Conservation (phyloP, 2,113 vertebrate species). For the Notothenia rossii region DNA sequence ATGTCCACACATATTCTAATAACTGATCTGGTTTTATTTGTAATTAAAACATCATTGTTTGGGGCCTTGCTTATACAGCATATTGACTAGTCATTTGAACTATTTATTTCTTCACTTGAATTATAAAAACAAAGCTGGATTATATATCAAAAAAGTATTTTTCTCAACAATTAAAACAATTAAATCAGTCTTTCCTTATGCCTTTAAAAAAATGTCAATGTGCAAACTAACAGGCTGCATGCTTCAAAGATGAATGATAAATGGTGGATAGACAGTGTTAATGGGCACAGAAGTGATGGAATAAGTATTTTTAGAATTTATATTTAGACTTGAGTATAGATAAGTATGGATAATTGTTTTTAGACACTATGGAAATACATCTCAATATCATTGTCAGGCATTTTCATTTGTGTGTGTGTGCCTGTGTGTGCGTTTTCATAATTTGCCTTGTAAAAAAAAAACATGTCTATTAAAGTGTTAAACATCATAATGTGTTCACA, state of each 20-base stretch:
- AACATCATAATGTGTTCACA: constrained; percentile 77
- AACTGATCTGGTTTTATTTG: constrained; percentile 18
- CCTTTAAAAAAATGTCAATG: constrained; percentile 1
- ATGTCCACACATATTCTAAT: not conserved
- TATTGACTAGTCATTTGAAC: constrained; percentile 16
- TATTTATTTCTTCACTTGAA: constrained; percentile 18
- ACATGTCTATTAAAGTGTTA: constrained; percentile 79
- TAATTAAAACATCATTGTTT: not conserved
- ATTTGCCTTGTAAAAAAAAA: constrained; percentile 79
- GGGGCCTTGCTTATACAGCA: not conserved
- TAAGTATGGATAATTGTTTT: constrained; percentile 5
- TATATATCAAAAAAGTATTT: constrained; percentile 11
- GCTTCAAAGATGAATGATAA: constrained; percentile 20
- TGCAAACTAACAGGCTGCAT: constrained; percentile 17
- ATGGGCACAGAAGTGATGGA: constrained; percentile 4
- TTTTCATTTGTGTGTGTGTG: constrained; percentile 11
- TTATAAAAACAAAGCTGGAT: not conserved
- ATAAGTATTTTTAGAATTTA: constrained; percentile 3
- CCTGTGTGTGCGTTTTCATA: constrained; percentile 54
- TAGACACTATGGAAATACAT: constrained; percentile 28
- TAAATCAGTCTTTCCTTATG: not conserved
- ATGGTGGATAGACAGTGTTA: constrained; percentile 5
- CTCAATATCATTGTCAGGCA: constrained; percentile 27
- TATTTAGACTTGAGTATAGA: constrained; percentile 8
- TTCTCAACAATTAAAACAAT: constrained; percentile 34